These are phyloP conservation scores for Zaprionus davidi DNA, from an alignment of 1,140 invertebrate genomes.

Conservation along the genomic window DNA sequence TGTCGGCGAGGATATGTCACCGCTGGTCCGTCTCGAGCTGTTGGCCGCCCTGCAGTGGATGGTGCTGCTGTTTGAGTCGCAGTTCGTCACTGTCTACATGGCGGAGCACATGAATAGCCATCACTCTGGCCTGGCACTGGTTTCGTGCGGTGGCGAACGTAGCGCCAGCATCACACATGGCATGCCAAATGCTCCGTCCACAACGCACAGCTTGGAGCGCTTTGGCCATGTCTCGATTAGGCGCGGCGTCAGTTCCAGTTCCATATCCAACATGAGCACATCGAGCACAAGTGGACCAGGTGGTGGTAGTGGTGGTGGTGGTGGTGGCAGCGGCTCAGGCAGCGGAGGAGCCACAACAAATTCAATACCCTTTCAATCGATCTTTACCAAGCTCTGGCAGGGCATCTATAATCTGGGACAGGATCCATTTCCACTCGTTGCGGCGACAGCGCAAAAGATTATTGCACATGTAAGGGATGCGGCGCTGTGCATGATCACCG, in stretches of 20 bases:
- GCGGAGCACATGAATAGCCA: conserved; percentile 63
- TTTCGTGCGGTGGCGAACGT: conserved; percentile 63
- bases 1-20: conserved; percentile 92
- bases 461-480: conserved; percentile 89
- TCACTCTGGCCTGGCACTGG: conserved; percentile 24
- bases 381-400: conserved; percentile 95
- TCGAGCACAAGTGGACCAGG: conserved; percentile 15
- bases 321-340: background rate
- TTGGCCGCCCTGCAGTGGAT: conserved; percentile 94
- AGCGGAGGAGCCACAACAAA: conserved; percentile 55
- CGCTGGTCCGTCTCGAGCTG: conserved; percentile 94
- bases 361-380: conserved; percentile 85
- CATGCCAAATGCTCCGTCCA: conserved; percentile 42
- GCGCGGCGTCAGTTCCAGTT: conserved; percentile 82
- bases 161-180: conserved; percentile 67
- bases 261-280: conserved; percentile 76
- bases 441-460: conserved; percentile 90
- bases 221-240: conserved; percentile 64
- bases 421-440: conserved; percentile 94
- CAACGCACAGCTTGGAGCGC: conserved; percentile 77
- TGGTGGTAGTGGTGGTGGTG: background rate
- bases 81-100: conserved; percentile 92
- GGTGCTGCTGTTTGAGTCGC: conserved; percentile 94
- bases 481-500: conserved; percentile 83
- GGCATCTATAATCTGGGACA: conserved; percentile 90